Evolutionary conservation across 64 coral and sea anemone genomes (phyloP).

Genomic region (Orbicella faveolata): DNA sequence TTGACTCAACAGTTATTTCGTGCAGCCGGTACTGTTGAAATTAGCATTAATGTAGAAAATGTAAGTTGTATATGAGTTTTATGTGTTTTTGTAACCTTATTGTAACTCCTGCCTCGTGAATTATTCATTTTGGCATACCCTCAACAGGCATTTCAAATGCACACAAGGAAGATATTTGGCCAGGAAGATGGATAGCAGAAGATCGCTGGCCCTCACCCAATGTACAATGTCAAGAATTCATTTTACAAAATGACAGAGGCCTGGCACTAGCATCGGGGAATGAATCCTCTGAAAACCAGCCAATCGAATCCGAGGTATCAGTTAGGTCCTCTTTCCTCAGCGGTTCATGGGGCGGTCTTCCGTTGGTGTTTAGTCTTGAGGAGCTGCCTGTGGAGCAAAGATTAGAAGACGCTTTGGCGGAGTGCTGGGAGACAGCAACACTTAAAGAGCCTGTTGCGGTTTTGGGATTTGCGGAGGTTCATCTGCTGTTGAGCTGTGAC

Average conservation of each 20-base stretch:
- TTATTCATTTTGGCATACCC: background rate
- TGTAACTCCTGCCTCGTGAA: background rate
- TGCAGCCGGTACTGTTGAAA: too few relatives aligned
- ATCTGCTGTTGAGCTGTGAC: constrained; percentile 68
- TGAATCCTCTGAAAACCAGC: background rate
- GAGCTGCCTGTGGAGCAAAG: constrained; percentile 56
- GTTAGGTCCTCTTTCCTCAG: constrained; percentile 48
- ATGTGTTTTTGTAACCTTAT: background rate
- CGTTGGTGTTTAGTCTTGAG: constrained; percentile 12
- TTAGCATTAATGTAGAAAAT: too few relatives aligned
- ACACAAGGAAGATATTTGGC: constrained; percentile 51
- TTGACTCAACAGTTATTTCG: too few relatives aligned
- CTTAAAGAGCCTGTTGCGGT: constrained; percentile 50
- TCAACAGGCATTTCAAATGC: constrained; percentile 49
- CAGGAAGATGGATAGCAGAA: constrained; percentile 72
- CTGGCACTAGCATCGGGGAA: background rate
- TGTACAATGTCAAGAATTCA: constrained; percentile 33
- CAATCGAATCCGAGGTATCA: background rate
- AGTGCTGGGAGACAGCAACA: constrained; percentile 68
- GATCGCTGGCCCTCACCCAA: constrained; percentile 74
- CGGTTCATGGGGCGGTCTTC: constrained; percentile 46
- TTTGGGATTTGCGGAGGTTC: constrained; percentile 51
- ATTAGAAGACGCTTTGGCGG: constrained; percentile 58
- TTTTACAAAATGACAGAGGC: background rate
- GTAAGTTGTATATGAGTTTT: too few relatives aligned